These are phyloP conservation scores for Scaptomyza flava DNA, from an alignment of 2,888 invertebrate species.

Conservation along the genomic window DNA sequence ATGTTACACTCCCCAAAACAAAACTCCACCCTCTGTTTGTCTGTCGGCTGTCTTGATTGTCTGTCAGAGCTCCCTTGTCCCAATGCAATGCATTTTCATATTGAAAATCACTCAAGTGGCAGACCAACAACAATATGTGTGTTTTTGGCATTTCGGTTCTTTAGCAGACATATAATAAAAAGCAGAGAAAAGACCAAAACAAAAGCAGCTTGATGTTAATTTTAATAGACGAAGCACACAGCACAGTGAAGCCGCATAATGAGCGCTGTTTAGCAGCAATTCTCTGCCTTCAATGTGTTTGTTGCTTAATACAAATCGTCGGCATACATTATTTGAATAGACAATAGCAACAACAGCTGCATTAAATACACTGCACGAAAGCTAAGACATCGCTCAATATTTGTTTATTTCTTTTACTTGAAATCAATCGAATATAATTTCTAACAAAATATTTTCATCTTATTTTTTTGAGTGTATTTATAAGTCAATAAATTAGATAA, in stretches of 20 bases:
- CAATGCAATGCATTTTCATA: constrained; percentile 51
- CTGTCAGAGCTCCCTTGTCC: too few relatives aligned
- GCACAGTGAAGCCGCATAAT: constrained; percentile 57
- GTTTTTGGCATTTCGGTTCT: constrained; percentile 63
- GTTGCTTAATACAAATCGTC: neutral
- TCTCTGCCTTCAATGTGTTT: constrained; percentile 46
- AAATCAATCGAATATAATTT: too few relatives aligned
- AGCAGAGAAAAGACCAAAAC: constrained; percentile 20
- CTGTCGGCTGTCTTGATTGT: too few relatives aligned
- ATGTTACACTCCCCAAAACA: neutral
- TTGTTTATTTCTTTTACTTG: neutral
- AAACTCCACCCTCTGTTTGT: constrained; percentile 2
- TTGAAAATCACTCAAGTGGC: constrained; percentile 78
- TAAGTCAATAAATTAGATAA: neutral
- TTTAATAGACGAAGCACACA: constrained; percentile 59
- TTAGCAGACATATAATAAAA: constrained; percentile 17
- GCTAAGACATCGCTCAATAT: neutral
- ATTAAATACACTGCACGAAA: constrained; percentile 8
- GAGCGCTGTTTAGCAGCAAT: constrained; percentile 59
- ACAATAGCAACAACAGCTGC: constrained; percentile 19
- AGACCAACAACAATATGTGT: constrained; percentile 54
- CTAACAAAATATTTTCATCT: too few relatives aligned
- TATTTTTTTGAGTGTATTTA: neutral
- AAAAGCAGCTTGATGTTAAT: constrained; percentile 63
- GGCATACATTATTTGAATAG: constrained; percentile 43